Conservation (phyloP, 2,888 invertebrate genomes). For the Parnassius smintheus region DNA sequence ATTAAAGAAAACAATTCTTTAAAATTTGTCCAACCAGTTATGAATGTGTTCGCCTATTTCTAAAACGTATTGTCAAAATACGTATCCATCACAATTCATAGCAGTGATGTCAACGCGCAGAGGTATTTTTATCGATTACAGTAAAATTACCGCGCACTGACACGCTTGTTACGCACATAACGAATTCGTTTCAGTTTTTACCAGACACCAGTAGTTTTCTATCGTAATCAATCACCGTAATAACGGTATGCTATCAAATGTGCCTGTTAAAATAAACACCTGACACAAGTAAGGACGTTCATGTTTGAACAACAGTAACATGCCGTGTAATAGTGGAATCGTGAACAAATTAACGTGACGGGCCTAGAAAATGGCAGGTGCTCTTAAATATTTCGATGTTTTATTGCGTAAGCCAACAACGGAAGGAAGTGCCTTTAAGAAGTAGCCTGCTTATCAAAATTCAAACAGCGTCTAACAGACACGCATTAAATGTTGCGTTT, state of each 20-base stretch:
- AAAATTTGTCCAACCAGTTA: slow-evolving; percentile 21
- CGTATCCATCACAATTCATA: slow-evolving; percentile 58
- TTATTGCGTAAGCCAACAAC: slow-evolving; percentile 36
- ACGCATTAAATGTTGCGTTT: slow-evolving; percentile 51
- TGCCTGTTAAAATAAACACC: slow-evolving; percentile 56
- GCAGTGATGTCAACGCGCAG: slow-evolving; percentile 54
- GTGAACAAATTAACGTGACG: slow-evolving; percentile 43
- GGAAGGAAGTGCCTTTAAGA: slow-evolving; percentile 62
- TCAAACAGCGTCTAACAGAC: slow-evolving; percentile 47
- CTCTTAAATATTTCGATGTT: slow-evolving; percentile 37
- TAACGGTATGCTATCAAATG: slow-evolving; percentile 47
- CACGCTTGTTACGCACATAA: slow-evolving; percentile 46
- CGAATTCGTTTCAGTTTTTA: slow-evolving; percentile 54
- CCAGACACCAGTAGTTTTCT: slow-evolving; percentile 49
- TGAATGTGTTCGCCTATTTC: slow-evolving; percentile 28
- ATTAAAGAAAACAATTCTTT: slow-evolving; percentile 30
- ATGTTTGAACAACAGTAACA: slow-evolving; percentile 53
- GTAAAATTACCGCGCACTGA: slow-evolving; percentile 41
- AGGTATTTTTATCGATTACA: slow-evolving; percentile 56
- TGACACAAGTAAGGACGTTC: slow-evolving; percentile 59
- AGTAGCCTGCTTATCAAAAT: slow-evolving; percentile 59
- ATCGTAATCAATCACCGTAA: slow-evolving; percentile 70
- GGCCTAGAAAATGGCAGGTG: slow-evolving; percentile 44
- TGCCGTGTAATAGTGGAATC: slow-evolving; percentile 41
- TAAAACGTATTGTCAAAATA: slow-evolving; percentile 38